Conservation (phyloP, 2,113 vertebrate species). For the Ranitomeya imitator region DNA sequence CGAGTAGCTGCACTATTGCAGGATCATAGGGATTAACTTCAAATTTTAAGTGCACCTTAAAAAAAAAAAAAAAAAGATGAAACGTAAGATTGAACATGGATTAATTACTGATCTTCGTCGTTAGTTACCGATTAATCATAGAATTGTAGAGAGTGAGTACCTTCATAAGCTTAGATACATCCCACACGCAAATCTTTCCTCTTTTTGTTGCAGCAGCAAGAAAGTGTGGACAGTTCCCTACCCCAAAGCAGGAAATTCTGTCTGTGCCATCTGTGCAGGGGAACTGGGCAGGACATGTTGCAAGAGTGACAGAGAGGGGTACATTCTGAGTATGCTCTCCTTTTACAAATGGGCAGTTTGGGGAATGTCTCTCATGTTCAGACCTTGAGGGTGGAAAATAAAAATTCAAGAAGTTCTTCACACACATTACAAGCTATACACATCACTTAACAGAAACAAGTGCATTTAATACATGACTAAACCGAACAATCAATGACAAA, state of each 20-base stretch:
- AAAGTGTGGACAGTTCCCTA: slow-evolving; percentile 96
- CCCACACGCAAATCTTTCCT: slow-evolving; percentile 98
- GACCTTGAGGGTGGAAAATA: slow-evolving; percentile 76
- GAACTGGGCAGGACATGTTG: slow-evolving; percentile 95
- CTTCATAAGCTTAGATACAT: slow-evolving; percentile 99
- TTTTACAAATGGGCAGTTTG: slow-evolving; percentile 98
- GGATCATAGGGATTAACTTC: slow-evolving; percentile 97
- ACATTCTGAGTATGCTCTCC: slow-evolving; percentile 99
- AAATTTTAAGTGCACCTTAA: slow-evolving; percentile 96
- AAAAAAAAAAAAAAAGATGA: slow-evolving; percentile 53
- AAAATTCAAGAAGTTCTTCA: neutral
- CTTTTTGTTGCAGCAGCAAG: slow-evolving; percentile 94
- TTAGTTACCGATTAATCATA: neutral
- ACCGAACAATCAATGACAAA: too few relatives aligned
- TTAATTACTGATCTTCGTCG: too few relatives aligned
- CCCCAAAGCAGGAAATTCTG: slow-evolving; percentile 94
- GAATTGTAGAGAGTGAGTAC: slow-evolving; percentile 64
- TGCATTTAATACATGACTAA: too few relatives aligned
- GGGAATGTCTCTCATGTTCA: slow-evolving; percentile 97
- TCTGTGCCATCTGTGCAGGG: slow-evolving; percentile 90
- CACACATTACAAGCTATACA: neutral
- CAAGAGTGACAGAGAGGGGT: slow-evolving; percentile 94
- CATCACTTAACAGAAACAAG: neutral
- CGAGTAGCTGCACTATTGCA: slow-evolving; percentile 89
- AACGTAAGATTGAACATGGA: neutral